phyloP scores from a whole-genome alignment of 2,888 invertebrate genomes.

The Chorisops tibialis region DNA sequence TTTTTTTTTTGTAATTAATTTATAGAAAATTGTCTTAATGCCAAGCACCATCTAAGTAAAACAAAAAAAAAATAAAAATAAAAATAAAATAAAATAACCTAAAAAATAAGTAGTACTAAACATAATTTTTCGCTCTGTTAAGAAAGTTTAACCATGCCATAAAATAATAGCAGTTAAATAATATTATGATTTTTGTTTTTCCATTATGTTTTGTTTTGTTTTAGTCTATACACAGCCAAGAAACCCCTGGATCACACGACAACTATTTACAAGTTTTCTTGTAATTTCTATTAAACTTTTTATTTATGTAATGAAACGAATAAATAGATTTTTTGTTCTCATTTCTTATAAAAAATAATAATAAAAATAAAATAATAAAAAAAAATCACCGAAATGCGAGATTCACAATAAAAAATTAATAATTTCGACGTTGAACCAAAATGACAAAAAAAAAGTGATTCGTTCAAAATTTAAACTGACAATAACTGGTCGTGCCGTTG shows the following conservation, averaged over 20 bases:
- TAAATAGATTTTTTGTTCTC: background rate
- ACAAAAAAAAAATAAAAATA: too few species aligned
- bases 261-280: slow-evolving; percentile 1
- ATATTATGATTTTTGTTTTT: background rate
- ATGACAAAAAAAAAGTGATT: background rate
- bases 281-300: background rate
- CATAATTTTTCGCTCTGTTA: too few species aligned
- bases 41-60: too few species aligned
- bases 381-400: slow-evolving; percentile 18
- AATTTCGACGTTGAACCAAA: background rate
- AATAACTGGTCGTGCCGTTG: slow-evolving; percentile 15
- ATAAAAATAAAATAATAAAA: background rate
- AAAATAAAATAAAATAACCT: too few species aligned
- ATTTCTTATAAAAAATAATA: background rate
- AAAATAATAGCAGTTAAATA: too few species aligned
- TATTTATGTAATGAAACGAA: background rate
- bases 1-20: too few species aligned
- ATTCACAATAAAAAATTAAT: slow-evolving; percentile 2
- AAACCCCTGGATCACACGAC: slow-evolving; percentile 32
- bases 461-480: background rate
- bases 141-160: too few species aligned
- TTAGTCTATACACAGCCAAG: slow-evolving; percentile 33
- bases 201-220: too few species aligned
- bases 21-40: too few species aligned
- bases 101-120: too few species aligned